Base-by-base conservation (phyloP, 2,888 invertebrate species). In the Neoaliturus tenellus region DNA sequence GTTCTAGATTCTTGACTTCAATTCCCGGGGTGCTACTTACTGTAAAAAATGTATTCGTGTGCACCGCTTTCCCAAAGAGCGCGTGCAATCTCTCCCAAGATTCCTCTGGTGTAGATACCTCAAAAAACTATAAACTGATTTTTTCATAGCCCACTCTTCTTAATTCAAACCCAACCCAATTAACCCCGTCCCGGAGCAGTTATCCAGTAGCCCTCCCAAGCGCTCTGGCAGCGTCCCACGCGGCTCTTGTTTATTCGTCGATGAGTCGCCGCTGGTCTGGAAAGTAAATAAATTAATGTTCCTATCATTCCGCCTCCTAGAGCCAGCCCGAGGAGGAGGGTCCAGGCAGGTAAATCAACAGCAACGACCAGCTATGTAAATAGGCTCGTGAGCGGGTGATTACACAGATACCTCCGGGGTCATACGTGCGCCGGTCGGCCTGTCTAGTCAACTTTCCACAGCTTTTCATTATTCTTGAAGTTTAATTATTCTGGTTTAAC, bases 301-400 rank as follows among this genome's bases (percentile, higher is more conserved):
- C 69, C 71, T 71, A 71, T 41, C 71, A 71, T 71, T 48, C 39
- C 28, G 51, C 3, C 17, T 8, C 3, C 48, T 17, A 17, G 48
- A 3, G 48, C 48, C 48, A 17, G 14, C 28, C 44, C 75, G 75
- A 75, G 25, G 28, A 28, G 44, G 75, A 48, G 75, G 8, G 35
- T n/a, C 33, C n/a, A 3, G 39, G 41, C 10, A 23, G 71, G 41
- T 71, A 71, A 71, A 71, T 71, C 71, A 71, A 71, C 71, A 23
- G 67, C n/a, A n/a, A n/a, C n/a, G n/a, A n/a, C n/a, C n/a, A 35
- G 75, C 39, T 44, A 75, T 75, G 75, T 75, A 75, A 75, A 75
- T 75, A 48, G 39, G 39, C 35, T 71, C 71, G 71, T 71, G 71
- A 62, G 28, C 31, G 28, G 31, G 31, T 31, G 62, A 31, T 62